Conservation (phyloP, 2,113 vertebrate species). For the Origma solitaria region DNA sequence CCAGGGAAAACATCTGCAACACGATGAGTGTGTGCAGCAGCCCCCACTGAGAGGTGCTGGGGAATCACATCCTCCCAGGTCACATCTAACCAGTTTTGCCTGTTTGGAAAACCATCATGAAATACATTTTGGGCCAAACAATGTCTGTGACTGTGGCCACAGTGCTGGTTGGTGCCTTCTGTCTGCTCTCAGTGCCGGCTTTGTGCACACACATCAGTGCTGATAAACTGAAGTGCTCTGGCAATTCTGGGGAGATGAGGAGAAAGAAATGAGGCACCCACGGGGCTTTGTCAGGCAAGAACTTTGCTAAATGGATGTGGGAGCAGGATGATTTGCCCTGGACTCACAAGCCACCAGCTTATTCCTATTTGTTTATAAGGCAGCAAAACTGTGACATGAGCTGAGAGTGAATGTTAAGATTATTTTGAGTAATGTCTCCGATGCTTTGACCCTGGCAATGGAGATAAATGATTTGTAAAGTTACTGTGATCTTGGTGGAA, state of each 20-base stretch:
- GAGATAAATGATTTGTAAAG: background rate
- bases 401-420: background rate
- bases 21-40: background rate
- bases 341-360: background rate
- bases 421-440: background rate
- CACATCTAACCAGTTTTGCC: background rate
- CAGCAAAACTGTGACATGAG: background rate
- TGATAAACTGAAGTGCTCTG: background rate
- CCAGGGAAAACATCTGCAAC: background rate
- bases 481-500: background rate
- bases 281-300: background rate
- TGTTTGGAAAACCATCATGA: background rate
- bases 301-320: background rate
- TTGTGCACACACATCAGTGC: rapidly evolving
- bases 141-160: background rate
- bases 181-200: background rate
- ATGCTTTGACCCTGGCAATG: background rate
- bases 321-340: background rate
- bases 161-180: background rate
- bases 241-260: background rate
- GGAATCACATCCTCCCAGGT: background rate
- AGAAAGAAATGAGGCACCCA: background rate
- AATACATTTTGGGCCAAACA: background rate
- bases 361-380: background rate
- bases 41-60: background rate